phyloP scores from a whole-genome alignment of 2,888 invertebrate genomes.

The Coremacera marginata region DNA sequence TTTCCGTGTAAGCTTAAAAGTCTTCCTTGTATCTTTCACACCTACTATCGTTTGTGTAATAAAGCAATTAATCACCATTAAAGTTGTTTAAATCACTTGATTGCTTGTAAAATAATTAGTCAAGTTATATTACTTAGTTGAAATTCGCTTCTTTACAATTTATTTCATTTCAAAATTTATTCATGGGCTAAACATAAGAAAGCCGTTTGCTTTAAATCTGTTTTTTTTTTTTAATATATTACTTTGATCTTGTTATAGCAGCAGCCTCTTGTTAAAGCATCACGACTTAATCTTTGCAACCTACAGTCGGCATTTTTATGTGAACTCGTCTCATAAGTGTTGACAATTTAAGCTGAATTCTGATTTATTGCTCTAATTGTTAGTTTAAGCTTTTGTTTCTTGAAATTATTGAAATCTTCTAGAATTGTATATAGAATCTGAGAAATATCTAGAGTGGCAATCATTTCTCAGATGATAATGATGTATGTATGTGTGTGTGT shows the following conservation, averaged over 20 bases:
- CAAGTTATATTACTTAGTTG: background rate
- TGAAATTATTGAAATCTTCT: constrained; percentile 20
- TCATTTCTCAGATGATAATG: background rate
- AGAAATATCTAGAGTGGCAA: background rate
- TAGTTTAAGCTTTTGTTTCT: background rate
- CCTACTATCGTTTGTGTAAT: no score
- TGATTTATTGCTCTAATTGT: constrained; percentile 9
- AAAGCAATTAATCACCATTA: no score
- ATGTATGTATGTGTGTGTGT: background rate
- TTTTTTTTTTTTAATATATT: no score
- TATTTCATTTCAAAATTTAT: background rate
- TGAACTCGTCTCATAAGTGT: background rate
- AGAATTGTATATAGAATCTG: constrained; percentile 8
- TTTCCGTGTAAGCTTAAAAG: no score
- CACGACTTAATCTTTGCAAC: background rate
- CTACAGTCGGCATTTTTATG: background rate
- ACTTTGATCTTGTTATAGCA: no score
- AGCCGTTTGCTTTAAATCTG: background rate
- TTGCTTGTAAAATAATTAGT: constrained; percentile 1
- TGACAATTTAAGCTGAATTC: constrained; percentile 6
- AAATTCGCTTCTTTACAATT: background rate
- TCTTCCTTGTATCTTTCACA: no score
- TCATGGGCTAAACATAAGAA: background rate
- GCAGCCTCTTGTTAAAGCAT: no score
- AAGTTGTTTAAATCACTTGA: background rate